Conservation (phyloP, 64 coral and sea anemone species). For the Stichodactyla helianthus region DNA sequence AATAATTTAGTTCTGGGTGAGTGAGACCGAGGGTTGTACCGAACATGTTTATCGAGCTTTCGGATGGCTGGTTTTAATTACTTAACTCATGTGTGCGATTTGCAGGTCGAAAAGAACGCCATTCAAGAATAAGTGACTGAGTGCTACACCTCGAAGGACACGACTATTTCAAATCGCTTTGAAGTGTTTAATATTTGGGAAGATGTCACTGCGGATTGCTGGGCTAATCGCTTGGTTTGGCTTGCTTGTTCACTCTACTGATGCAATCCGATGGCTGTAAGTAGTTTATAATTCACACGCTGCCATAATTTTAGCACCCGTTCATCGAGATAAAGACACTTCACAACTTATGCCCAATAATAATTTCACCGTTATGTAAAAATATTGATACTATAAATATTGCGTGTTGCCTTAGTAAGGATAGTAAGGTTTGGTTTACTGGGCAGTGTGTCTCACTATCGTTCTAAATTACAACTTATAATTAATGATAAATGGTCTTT, state of each 20-base stretch:
- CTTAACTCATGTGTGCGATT: neutral
- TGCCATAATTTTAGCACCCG: neutral
- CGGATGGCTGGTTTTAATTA: neutral
- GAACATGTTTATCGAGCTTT: neutral
- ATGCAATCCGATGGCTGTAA: slow-evolving; percentile 19
- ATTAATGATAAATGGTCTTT: slow-evolving; percentile 8
- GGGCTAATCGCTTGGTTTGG: neutral
- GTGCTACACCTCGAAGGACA: neutral
- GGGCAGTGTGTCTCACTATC: neutral
- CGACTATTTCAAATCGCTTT: neutral
- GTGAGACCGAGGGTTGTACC: neutral
- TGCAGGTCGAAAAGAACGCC: neutral
- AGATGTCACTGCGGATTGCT: neutral
- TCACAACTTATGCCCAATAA: neutral
- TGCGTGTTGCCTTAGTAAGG: neutral
- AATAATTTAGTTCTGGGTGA: neutral
- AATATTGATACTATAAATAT: neutral
- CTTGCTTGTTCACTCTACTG: neutral
- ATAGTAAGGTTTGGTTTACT: neutral
- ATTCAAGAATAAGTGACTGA: neutral
- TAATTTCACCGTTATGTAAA: neutral
- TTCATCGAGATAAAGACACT: neutral
- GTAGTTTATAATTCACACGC: neutral
- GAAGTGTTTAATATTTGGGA: neutral
- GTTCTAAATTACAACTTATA: neutral